Evolutionary conservation across 1,140 invertebrate genomes (phyloP).

Genomic region (Euglossa dilemma): DNA sequence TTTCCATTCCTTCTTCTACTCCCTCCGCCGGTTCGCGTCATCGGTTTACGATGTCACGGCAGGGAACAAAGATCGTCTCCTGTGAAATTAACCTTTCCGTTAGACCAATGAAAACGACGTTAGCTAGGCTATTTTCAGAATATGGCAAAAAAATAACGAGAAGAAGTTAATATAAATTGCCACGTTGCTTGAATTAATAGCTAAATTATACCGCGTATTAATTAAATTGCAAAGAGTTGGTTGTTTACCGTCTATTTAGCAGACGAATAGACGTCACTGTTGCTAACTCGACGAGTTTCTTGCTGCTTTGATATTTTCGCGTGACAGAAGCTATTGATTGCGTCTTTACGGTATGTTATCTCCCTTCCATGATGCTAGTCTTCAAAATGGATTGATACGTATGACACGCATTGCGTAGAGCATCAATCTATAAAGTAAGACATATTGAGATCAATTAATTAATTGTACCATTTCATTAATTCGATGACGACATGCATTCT

Average conservation of each 20-base stretch:
- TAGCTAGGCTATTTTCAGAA: neutral
- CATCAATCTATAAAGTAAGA: neutral
- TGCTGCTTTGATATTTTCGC: neutral
- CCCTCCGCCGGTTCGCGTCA: neutral
- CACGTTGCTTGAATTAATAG: neutral
- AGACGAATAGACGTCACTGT: too few relatives aligned
- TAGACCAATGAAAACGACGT: neutral
- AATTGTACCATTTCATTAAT: neutral
- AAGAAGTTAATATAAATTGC: neutral
- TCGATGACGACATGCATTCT: neutral
- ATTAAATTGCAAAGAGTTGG: neutral
- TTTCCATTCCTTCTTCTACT: neutral
- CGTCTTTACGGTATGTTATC: neutral
- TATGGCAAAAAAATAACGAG: neutral
- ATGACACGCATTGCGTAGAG: neutral
- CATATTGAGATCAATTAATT: neutral
- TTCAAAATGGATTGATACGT: neutral
- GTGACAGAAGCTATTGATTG: neutral
- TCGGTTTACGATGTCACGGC: neutral
- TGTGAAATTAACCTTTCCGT: neutral
- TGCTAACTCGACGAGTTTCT: neutral
- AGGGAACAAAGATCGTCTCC: slow-evolving; percentile 15
- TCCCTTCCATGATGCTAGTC: too few relatives aligned
- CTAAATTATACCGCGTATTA: neutral
- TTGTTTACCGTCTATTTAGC: neutral